Evolutionary conservation across 2,888 invertebrate genomes (phyloP).

Genomic region (Thysanoteuthis rhombus): DNA sequence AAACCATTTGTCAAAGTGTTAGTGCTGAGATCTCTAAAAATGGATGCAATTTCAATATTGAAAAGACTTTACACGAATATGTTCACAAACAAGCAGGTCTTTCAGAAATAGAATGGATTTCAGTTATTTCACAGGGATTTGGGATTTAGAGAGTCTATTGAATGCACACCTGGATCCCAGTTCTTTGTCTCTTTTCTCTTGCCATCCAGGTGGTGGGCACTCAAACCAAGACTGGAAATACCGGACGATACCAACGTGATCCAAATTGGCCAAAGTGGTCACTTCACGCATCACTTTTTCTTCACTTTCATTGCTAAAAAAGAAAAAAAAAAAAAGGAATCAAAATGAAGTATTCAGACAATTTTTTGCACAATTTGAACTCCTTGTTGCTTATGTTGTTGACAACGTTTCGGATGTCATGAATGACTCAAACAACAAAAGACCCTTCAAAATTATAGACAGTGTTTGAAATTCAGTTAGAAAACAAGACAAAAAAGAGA

Average conservation of each 20-base stretch:
- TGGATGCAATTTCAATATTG: too few species aligned
- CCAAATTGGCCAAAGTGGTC: slow-evolving; percentile 90
- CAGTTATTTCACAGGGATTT: not conserved
- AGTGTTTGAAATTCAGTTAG: too few species aligned
- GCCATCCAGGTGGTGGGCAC: slow-evolving; percentile 88
- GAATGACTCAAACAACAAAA: too few species aligned
- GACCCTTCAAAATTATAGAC: too few species aligned
- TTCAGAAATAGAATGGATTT: not conserved
- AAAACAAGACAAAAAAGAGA: too few species aligned
- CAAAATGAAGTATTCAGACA: not conserved
- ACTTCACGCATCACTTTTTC: slow-evolving; percentile 94
- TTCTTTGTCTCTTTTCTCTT: slow-evolving; percentile 79
- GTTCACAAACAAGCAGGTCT: too few species aligned
- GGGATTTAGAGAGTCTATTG: not conserved
- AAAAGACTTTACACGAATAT: too few species aligned
- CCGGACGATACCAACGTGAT: slow-evolving; percentile 93
- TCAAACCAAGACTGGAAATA: slow-evolving; percentile 97
- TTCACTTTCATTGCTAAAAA: slow-evolving; percentile 78
- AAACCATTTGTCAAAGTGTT: too few species aligned
- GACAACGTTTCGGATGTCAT: too few species aligned
- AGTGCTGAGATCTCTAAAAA: too few species aligned
- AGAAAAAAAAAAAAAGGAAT: not conserved
- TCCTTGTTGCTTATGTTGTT: too few species aligned
- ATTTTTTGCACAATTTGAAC: too few species aligned
- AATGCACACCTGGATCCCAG: slow-evolving; percentile 44